phyloP scores from a whole-genome alignment of 2,113 vertebrate species.

The Sinocyclocheilus maitianheensis region DNA sequence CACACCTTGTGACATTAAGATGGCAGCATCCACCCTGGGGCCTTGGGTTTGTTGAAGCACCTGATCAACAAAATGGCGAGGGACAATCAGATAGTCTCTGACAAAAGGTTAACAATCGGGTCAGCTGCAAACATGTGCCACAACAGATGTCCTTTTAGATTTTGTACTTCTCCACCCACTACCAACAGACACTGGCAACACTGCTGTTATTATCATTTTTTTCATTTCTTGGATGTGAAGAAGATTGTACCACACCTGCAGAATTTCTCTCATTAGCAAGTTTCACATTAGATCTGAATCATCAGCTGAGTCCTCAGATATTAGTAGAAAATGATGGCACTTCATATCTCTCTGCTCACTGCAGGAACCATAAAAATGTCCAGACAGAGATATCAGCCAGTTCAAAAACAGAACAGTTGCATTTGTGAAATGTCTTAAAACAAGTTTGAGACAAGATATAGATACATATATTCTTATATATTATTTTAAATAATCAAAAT shows the following conservation, averaged over 20 bases:
- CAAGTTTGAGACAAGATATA: background rate
- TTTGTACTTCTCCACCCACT: conserved; percentile 24
- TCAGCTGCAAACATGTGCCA: conserved; percentile 46
- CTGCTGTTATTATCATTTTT: background rate
- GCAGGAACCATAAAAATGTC: background rate
- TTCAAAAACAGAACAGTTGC: background rate
- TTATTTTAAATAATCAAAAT: background rate
- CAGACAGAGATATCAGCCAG: background rate
- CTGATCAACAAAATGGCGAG: conserved; percentile 43
- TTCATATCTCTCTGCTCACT: background rate
- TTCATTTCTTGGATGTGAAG: background rate
- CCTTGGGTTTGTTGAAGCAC: conserved; percentile 31
- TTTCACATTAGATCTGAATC: conserved; percentile 10
- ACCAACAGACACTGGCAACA: background rate
- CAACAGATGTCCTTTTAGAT: conserved; percentile 38
- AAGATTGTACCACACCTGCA: background rate
- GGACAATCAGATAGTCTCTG: conserved; percentile 42
- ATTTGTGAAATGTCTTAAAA: background rate
- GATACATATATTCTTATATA: background rate
- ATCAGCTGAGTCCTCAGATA: background rate
- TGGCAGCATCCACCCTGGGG: conserved; percentile 11
- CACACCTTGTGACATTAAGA: conserved; percentile 54
- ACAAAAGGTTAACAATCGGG: conserved; percentile 43
- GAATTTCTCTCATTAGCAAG: background rate
- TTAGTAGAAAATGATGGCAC: background rate